Evolutionary conservation across 2,113 vertebrate species (phyloP).

Genomic region (Urocitellus parryii): DNA sequence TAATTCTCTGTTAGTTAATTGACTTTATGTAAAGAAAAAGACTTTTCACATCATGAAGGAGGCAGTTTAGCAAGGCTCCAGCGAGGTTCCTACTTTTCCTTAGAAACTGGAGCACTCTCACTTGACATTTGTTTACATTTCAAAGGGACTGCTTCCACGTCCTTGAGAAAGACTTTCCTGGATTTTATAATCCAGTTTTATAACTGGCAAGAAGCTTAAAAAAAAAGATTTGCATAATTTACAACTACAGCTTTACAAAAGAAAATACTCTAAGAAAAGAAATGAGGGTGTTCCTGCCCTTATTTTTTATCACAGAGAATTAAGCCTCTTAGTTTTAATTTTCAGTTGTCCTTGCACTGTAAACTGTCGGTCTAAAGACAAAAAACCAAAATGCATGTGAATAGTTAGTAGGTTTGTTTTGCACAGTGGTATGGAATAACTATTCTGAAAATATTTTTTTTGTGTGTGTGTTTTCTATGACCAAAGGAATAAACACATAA

Average conservation of each 20-base stretch:
- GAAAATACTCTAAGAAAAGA: background rate
- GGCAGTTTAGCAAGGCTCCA: background rate
- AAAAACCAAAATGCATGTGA: background rate
- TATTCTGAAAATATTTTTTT: background rate
- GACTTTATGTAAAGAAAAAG: background rate
- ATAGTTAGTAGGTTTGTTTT: background rate
- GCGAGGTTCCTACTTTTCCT: background rate
- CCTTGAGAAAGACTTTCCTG: background rate
- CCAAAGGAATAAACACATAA: background rate
- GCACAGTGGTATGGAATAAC: background rate
- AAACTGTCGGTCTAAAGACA: background rate
- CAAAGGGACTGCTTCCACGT: background rate
- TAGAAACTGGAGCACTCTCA: background rate
- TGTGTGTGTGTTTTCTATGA: background rate
- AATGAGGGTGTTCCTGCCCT: background rate
- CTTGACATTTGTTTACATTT: background rate
- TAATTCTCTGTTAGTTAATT: background rate
- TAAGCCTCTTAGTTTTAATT: background rate
- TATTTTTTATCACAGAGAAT: background rate
- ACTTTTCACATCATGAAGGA: background rate
- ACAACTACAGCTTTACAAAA: background rate
- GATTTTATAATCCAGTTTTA: background rate
- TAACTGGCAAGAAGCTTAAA: background rate
- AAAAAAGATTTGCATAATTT: background rate
- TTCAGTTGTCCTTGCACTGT: background rate